Base-by-base conservation (phyloP, 2,888 invertebrate genomes). In the Sceliomorpha sp. region DNA sequence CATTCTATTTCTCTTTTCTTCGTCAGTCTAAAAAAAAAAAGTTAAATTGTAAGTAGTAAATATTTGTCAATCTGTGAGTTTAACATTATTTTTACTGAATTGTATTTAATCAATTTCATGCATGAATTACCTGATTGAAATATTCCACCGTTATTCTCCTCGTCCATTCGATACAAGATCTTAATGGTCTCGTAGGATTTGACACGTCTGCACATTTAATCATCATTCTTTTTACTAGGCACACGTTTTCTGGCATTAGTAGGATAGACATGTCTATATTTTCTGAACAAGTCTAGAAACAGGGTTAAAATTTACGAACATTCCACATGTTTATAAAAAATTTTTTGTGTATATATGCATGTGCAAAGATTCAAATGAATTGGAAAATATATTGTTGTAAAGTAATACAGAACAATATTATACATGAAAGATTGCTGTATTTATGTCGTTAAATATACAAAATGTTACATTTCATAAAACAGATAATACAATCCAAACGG, bases 151-250 rank as follows among this genome's bases (percentile, higher is more conserved):
- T 98, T 74, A 99, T 99, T 81, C 98, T 91, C 76, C 94, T 91
- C 0, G 98, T 96, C 99, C 99, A 99, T 88, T 97, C 97, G 31
- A 96, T 92, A 78, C 95, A 96, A 72, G 92, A 91, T 70, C 92
- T 91, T 79, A 96, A 91, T 0, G 97, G 97, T 59, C 99, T 90
- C 1, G 97, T 95, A 0, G 99, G 98, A 90, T 99, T 99, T 67
- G 97, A 97, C 17, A 99, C 98, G 88, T 99, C 99, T 0, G 98
- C 97, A 87, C 98, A 98, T 88, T 98, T 99, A 84, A 99, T 98
- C 91, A 99, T 93, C 97, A 99, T 98, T 71, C 98, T 91, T 86
- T 97, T 96, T 68, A 98, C 94, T 27, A 98, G 90, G 29, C 94
- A 92, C 62, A 95, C 92, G 86, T 97, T 97, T 83, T 98, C 98